Conservation (phyloP, 2,113 vertebrate genomes). For the Sinocyclocheilus maitianheensis region DNA sequence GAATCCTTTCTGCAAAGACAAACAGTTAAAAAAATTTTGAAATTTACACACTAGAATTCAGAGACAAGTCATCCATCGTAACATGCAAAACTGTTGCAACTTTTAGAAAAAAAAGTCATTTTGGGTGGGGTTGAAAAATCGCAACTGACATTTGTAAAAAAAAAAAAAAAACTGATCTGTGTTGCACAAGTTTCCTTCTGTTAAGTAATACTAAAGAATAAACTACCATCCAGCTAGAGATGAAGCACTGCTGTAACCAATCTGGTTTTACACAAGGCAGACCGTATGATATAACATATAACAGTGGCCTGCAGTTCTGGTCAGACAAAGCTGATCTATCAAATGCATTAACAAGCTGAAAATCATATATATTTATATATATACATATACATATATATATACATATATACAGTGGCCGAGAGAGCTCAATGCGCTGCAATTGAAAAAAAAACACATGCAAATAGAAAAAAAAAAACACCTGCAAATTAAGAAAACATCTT, state of each 20-base stretch:
- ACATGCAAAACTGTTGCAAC: not conserved
- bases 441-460: no score
- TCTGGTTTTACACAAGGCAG: not conserved
- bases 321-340: no score
- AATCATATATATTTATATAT: no score
- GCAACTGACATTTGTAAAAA: not conserved
- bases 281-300: not conserved
- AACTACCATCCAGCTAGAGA: no score
- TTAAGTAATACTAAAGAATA: conserved; percentile 10
- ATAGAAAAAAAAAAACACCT: no score
- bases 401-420: no score
- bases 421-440: no score
- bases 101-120: not conserved
- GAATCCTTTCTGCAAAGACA: conserved; percentile 90
- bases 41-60: not conserved
- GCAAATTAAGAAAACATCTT: no score
- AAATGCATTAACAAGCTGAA: no score
- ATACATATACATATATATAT: no score
- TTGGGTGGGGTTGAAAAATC: conserved; percentile 45
- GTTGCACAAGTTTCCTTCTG: conserved; percentile 34
- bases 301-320: not conserved
- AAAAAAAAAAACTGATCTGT: not conserved
- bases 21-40: not conserved
- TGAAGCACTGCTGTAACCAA: not conserved
- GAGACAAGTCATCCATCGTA: not conserved